phyloP scores from a whole-genome alignment of 2,113 vertebrate species.

The Xyliphius kryptos region DNA sequence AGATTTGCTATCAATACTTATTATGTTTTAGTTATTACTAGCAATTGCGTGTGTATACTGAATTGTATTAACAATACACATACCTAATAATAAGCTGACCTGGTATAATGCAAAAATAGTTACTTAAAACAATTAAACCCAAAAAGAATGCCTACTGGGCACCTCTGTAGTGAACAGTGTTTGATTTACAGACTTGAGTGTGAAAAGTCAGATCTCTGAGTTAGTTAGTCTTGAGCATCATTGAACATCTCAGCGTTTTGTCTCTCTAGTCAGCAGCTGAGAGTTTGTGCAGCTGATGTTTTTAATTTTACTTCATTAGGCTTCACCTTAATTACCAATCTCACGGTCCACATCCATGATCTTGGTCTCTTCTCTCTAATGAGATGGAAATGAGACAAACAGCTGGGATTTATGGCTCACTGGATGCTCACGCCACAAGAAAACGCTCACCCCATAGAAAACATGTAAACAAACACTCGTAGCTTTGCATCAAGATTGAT shows the following conservation, averaged over 20 bases:
- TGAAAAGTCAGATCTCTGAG: constrained; percentile 31
- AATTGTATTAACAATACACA: constrained; percentile 19
- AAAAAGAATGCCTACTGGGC: constrained; percentile 25
- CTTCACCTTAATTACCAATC: constrained; percentile 71
- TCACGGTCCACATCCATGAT: constrained; percentile 66
- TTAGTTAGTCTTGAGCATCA: constrained; percentile 41
- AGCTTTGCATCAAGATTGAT: constrained; percentile 31
- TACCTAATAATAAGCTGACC: constrained; percentile 38
- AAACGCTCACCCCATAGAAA: constrained; percentile 38
- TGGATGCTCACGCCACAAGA: constrained; percentile 46
- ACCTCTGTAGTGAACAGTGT: constrained; percentile 19
- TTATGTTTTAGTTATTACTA: too few relatives aligned
- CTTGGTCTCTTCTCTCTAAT: constrained; percentile 65
- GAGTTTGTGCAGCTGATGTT: constrained; percentile 66
- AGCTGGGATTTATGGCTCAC: constrained; percentile 62
- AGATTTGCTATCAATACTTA: background rate
- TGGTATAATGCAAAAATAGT: constrained; percentile 7
- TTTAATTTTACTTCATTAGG: constrained; percentile 67
- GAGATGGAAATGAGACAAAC: constrained; percentile 67
- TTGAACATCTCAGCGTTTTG: constrained; percentile 43
- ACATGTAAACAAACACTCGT: constrained; percentile 38
- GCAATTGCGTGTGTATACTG: too few relatives aligned
- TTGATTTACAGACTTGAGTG: constrained; percentile 30
- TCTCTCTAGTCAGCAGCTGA: constrained; percentile 61
- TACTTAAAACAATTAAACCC: constrained; percentile 33